Percentiles rank a stretch among this genome's conserved stretches.
phyloP scores from a whole-genome alignment of 2,113 vertebrate species.

The Sciurus niger region DNA sequence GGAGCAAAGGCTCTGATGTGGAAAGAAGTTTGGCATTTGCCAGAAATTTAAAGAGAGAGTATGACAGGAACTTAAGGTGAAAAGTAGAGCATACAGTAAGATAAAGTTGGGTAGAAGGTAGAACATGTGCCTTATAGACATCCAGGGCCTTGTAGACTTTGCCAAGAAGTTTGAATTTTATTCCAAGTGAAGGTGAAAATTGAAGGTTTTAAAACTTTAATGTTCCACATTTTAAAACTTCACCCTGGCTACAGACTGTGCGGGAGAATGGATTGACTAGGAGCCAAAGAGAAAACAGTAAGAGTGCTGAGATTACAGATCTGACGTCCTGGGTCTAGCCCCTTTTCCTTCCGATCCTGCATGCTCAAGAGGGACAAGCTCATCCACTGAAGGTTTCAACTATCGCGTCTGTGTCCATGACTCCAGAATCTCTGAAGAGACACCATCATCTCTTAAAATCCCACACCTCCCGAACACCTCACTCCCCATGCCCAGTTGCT shows the following conservation, averaged over 20 bases:
- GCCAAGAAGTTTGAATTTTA: slow-evolving; percentile 5
- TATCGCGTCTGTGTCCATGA: neutral
- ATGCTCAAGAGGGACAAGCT: neutral
- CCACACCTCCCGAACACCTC: neutral
- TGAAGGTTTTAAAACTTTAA: neutral
- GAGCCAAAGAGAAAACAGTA: neutral
- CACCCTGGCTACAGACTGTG: neutral
- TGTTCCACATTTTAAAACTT: neutral
- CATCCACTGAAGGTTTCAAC: neutral
- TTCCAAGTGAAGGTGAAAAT: slow-evolving; percentile 45
- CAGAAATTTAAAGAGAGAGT: neutral
- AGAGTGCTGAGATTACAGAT: neutral
- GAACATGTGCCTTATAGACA: neutral
- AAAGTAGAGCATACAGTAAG: neutral
- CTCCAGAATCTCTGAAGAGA: neutral
- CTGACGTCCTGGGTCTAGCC: neutral
- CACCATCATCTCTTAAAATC: neutral
- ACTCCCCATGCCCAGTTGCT: neutral
- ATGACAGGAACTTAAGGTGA: neutral
- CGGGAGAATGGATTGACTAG: neutral
- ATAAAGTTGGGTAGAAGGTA: neutral
- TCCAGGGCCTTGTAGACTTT: neutral
- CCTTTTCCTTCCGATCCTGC: neutral
- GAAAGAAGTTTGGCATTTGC: neutral
- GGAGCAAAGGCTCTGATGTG: neutral